These are phyloP conservation scores for Neopelma chrysocephalum DNA, from an alignment of 2,797 vertebrate genomes.

Conservation along the genomic window DNA sequence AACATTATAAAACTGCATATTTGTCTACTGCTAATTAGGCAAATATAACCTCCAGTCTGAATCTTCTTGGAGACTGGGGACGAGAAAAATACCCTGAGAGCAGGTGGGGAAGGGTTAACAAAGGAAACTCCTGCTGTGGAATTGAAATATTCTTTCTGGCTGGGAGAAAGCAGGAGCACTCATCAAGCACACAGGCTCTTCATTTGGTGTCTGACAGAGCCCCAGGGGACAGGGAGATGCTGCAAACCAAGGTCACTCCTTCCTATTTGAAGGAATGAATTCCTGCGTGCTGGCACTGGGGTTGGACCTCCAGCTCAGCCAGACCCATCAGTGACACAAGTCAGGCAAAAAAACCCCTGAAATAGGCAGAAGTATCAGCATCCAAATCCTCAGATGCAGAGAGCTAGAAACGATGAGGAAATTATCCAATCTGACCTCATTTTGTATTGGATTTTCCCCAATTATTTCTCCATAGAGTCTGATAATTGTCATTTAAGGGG, in stretches of 20 bases:
- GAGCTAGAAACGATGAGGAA: background rate
- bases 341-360: background rate
- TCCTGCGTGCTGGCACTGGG: background rate
- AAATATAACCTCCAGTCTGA: background rate
- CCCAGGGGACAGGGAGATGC: background rate
- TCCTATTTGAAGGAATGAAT: background rate
- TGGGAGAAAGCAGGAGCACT: background rate
- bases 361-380: background rate
- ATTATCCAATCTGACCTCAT: background rate
- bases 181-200: background rate
- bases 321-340: background rate
- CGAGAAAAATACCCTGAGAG: background rate
- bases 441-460: background rate
- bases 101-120: slow-evolving; percentile 25
- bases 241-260: slow-evolving; percentile 35
- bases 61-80: background rate
- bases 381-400: background rate
- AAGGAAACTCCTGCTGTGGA: background rate
- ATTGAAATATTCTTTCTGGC: background rate
- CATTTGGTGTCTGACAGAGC: slow-evolving; percentile 13
- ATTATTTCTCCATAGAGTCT: background rate
- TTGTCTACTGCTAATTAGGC: background rate
- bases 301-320: background rate
- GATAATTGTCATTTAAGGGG: background rate
- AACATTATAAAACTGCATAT: background rate